Evolutionary conservation across 2,113 vertebrate species (phyloP).

Genomic region (Passer montanus): DNA sequence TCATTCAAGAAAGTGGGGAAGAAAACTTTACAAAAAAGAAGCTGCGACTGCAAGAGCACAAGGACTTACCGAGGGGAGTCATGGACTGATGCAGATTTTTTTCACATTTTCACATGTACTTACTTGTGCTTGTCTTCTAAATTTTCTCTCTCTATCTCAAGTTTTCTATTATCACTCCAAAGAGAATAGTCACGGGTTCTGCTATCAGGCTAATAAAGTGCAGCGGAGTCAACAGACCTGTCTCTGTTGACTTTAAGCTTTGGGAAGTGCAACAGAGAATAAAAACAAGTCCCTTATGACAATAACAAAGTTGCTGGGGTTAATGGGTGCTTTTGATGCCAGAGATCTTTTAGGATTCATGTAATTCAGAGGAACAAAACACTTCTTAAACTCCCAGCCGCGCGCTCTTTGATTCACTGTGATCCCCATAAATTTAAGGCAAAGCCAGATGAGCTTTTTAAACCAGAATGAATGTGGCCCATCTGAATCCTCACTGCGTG

Average conservation of each 20-base stretch:
- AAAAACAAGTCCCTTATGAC: constrained; percentile 50
- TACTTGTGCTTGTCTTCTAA: background rate
- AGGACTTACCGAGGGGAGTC: background rate
- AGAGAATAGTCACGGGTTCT: background rate
- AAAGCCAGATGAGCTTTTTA: constrained; percentile 28
- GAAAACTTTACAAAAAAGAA: background rate
- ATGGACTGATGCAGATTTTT: background rate
- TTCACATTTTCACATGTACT: background rate
- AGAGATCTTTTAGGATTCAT: constrained; percentile 39
- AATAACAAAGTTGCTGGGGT: constrained; percentile 41
- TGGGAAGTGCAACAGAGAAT: background rate
- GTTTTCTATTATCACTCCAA: background rate
- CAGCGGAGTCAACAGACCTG: constrained; percentile 22
- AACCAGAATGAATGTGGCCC: background rate
- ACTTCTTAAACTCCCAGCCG: background rate
- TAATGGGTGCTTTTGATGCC: constrained; percentile 37
- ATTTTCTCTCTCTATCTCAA: background rate
- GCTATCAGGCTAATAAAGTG: constrained; percentile 20
- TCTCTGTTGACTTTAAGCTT: constrained; percentile 62
- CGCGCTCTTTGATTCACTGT: background rate
- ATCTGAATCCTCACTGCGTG: background rate
- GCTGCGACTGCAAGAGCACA: background rate
- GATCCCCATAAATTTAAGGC: constrained; percentile 26
- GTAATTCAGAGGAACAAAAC: constrained; percentile 38
- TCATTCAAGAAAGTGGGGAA: background rate